phyloP scores from a whole-genome alignment of 2,888 invertebrate species.

The Drosophila tanythrix region DNA sequence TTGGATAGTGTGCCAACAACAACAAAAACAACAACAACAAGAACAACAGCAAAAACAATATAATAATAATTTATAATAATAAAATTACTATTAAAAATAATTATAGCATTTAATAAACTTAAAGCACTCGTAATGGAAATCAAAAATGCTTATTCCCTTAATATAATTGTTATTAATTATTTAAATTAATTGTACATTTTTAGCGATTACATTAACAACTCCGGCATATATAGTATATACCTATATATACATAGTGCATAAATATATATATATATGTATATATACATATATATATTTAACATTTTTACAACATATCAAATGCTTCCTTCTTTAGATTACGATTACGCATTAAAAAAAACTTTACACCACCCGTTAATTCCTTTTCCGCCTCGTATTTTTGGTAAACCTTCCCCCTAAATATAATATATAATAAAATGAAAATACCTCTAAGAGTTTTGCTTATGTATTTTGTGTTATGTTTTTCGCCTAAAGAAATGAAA shows the following conservation, averaged over 20 bases:
- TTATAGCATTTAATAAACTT: constrained; percentile 37
- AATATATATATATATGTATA: constrained; percentile 22
- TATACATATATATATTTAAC: constrained; percentile 44
- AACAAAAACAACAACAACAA: constrained; percentile 23
- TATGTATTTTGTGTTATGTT: constrained; percentile 51
- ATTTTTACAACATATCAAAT: constrained; percentile 83
- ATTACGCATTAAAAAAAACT: constrained; percentile 40
- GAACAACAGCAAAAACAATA: constrained; percentile 4
- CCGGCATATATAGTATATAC: constrained; percentile 32
- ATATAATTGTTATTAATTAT: constrained; percentile 74
- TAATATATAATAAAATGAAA: constrained; percentile 22
- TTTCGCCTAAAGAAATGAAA: constrained; percentile 24
- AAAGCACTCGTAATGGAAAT: constrained; percentile 44
- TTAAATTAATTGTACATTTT: constrained; percentile 70
- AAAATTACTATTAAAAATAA: constrained; percentile 29
- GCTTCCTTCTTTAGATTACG: constrained; percentile 78
- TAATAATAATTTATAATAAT: constrained; percentile 31
- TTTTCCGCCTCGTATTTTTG: neutral
- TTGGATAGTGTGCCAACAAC: constrained; percentile 84
- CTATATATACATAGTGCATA: constrained; percentile 26
- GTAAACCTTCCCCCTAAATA: neutral
- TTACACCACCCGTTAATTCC: constrained; percentile 7
- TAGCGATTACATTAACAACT: constrained; percentile 24
- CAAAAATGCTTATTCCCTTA: constrained; percentile 54
- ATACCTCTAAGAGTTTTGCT: constrained; percentile 68